phyloP scores from a whole-genome alignment of 2,113 vertebrate species.

The Microcebus lehilahytsara region DNA sequence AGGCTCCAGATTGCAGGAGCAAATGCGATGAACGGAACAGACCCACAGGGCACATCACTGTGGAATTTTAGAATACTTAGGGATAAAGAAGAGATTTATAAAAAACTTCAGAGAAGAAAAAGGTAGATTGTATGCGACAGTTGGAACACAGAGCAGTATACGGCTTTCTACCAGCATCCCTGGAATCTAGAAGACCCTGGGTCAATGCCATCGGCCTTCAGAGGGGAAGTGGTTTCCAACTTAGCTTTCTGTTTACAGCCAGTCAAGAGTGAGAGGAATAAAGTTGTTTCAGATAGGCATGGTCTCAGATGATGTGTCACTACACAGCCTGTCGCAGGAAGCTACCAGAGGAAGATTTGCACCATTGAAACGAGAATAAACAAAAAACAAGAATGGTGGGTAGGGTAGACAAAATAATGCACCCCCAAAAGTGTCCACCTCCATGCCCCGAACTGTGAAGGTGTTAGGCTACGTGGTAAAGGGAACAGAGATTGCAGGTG shows the following conservation, averaged over 20 bases:
- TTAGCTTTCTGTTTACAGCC: background rate
- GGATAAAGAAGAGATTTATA: background rate
- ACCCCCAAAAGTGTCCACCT: background rate
- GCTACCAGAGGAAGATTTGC: background rate
- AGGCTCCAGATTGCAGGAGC: accelerated
- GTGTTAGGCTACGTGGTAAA: background rate
- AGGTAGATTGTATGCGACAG: background rate
- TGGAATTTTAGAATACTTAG: background rate
- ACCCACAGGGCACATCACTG: background rate
- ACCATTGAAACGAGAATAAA: background rate
- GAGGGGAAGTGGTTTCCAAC: background rate
- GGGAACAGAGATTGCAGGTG: background rate
- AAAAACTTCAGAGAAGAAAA: background rate
- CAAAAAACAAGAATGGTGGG: background rate
- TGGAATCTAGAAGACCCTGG: background rate
- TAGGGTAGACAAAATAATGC: background rate
- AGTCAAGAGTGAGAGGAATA: background rate
- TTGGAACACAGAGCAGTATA: background rate
- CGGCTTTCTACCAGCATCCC: background rate
- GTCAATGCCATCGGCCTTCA: background rate
- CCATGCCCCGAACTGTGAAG: background rate
- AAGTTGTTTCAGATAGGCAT: background rate
- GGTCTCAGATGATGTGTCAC: background rate
- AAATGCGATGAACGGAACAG: background rate
- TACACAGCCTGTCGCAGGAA: background rate